Percentiles rank a stretch among this genome's conserved stretches.
Evolutionary conservation across 2,113 vertebrate genomes (phyloP).

Genomic region (Speoplatyrhinus poulsoni): DNA sequence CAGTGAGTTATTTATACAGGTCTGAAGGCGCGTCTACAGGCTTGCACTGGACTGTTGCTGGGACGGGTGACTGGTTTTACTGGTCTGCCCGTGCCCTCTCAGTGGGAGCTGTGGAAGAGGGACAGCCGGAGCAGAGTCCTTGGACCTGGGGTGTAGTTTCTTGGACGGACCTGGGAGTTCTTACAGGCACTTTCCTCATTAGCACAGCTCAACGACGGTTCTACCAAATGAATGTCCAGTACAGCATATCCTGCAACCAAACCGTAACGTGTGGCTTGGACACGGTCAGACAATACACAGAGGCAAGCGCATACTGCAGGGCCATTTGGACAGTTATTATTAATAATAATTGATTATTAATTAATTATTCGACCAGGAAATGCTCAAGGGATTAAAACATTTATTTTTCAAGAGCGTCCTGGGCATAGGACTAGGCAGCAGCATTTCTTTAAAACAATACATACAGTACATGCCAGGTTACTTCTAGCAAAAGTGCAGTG

Average conservation of each 20-base stretch:
- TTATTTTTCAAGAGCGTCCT: too few relatives aligned
- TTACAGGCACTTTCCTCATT: constrained; percentile 29
- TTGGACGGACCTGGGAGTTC: constrained; percentile 40
- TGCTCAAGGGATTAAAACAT: too few relatives aligned
- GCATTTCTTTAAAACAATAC: constrained; percentile 18
- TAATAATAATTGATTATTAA: too few relatives aligned
- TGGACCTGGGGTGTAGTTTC: constrained; percentile 15
- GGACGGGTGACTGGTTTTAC: constrained; percentile 73
- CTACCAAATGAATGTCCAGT: constrained; percentile 24
- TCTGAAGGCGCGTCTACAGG: constrained; percentile 59
- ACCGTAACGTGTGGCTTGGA: constrained; percentile 25
- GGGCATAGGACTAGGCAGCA: too few relatives aligned
- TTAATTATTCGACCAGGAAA: too few relatives aligned
- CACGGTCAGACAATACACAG: constrained; percentile 14
- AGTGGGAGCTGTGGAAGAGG: constrained; percentile 24
- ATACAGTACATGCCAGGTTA: constrained; percentile 26
- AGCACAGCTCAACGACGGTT: constrained; percentile 18
- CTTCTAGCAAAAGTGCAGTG: neutral
- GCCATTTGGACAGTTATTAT: constrained; percentile 8
- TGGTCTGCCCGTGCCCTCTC: constrained; percentile 54
- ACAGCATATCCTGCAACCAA: constrained; percentile 24
- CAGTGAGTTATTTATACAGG: constrained; percentile 69
- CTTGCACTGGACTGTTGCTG: constrained; percentile 61
- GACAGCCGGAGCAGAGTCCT: constrained; percentile 34
- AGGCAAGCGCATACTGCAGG: neutral